Percentiles rank a stretch among this genome's conserved stretches.
phyloP scores from a whole-genome alignment of 2,113 vertebrate species.

The Oncorhynchus mykiss region DNA sequence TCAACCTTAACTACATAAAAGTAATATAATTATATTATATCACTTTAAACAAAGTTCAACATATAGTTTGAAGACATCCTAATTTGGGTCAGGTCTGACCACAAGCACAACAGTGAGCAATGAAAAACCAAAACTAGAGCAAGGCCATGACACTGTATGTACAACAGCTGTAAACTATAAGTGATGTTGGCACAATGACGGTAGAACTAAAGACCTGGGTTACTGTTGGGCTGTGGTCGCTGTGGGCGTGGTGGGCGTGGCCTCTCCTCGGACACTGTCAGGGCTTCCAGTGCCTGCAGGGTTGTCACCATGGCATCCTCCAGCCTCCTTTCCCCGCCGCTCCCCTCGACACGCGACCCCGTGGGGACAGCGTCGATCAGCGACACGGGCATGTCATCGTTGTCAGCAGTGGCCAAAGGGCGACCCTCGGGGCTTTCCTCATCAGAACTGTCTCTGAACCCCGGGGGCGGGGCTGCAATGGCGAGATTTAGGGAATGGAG shows the following conservation, averaged over 20 bases:
- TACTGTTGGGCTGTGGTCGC: constrained; percentile 77
- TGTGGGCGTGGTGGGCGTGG: constrained; percentile 69
- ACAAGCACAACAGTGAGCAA: not conserved
- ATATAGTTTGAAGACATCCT: not conserved
- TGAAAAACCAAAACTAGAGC: not conserved
- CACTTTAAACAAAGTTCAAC: not conserved
- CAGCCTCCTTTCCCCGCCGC: constrained; percentile 77
- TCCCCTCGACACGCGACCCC: constrained; percentile 72
- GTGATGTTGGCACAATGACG: constrained; percentile 76
- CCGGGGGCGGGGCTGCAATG: constrained; percentile 92
- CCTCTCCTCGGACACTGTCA: constrained; percentile 86
- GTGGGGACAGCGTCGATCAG: constrained; percentile 90
- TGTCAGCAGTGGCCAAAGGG: constrained; percentile 65
- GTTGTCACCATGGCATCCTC: constrained; percentile 83
- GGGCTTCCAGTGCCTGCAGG: constrained; percentile 86
- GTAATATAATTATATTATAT: not conserved
- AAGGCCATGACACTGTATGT: not conserved
- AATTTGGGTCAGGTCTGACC: not conserved
- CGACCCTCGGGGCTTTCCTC: constrained; percentile 82
- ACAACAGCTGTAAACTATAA: not conserved
- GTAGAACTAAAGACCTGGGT: constrained; percentile 89
- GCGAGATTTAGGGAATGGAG: constrained; percentile 92
- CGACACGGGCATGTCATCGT: constrained; percentile 88
- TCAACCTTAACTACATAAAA: not conserved
- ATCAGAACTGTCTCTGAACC: constrained; percentile 92